A percentile compares a stretch with the other conserved stretches of the same genome.
phyloP scores from a whole-genome alignment of 2,888 invertebrate species.

The Heliconius erato region DNA sequence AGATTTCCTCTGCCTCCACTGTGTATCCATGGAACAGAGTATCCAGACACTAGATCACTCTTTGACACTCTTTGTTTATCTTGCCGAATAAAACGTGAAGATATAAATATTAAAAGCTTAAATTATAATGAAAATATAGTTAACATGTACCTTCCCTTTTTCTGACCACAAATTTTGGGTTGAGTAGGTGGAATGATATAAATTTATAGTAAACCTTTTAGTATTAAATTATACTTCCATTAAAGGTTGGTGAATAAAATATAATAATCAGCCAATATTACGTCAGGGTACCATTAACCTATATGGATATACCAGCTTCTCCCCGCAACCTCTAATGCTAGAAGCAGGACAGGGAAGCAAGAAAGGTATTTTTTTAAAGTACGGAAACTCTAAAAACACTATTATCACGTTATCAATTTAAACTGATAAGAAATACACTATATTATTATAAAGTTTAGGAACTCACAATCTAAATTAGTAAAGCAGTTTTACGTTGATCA shows the following conservation, averaged over 20 bases:
- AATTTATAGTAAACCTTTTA: background rate
- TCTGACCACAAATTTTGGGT: background rate
- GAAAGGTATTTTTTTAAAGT: too few relatives aligned
- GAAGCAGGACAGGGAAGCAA: too few relatives aligned
- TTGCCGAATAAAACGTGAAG: too few relatives aligned
- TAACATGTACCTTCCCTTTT: background rate
- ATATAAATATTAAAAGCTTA: background rate
- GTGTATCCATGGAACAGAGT: too few relatives aligned
- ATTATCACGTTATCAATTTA: background rate
- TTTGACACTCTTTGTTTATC: too few relatives aligned
- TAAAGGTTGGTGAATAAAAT: background rate
- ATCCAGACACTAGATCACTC: too few relatives aligned
- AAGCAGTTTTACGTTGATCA: constrained; percentile 1
- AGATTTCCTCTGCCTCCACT: too few relatives aligned
- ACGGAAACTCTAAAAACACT: background rate
- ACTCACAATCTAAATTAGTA: background rate
- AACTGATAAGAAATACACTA: background rate
- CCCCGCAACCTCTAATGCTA: too few relatives aligned
- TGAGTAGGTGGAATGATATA: background rate
- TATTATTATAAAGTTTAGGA: background rate
- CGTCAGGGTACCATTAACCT: background rate
- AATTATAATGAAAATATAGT: background rate
- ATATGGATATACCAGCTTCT: background rate
- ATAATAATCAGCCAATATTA: background rate
- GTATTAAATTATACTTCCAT: background rate